A percentile compares a stretch with the other conserved stretches of the same genome.
These are phyloP conservation scores for Vombatus ursinus DNA, from an alignment of 2,113 vertebrate genomes.

Conservation along the genomic window DNA sequence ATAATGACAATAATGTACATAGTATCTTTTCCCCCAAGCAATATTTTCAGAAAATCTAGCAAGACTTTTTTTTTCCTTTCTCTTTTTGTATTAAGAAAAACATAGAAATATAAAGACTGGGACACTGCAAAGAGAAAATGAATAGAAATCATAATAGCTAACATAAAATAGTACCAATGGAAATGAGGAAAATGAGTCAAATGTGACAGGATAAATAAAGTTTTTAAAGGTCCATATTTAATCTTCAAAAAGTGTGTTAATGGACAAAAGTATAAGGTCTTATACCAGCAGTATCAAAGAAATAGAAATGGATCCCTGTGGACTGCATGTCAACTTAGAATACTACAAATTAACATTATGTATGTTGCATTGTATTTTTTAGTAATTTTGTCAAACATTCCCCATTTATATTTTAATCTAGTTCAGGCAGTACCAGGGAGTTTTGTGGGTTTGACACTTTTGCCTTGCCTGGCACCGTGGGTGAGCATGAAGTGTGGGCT, in stretches of 20 bases:
- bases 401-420: not conserved
- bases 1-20: not conserved
- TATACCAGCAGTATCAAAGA: not conserved
- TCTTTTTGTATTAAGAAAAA: not conserved
- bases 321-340: not conserved
- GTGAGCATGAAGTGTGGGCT: not conserved
- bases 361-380: not conserved
- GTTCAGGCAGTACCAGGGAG: not conserved
- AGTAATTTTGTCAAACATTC: not conserved
- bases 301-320: not conserved
- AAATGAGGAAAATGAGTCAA: slow-evolving; percentile 1
- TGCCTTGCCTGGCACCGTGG: not conserved
- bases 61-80: not conserved
- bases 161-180: not conserved
- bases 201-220: not conserved
- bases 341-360: not conserved
- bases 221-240: slow-evolving; percentile 17
- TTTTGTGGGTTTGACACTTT: not conserved
- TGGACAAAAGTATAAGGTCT: not conserved
- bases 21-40: not conserved
- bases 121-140: not conserved
- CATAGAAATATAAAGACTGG: slow-evolving; percentile 2
- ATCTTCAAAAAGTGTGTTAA: not conserved
- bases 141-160: not conserved
- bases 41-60: not conserved